Conservation (phyloP, 2,797 vertebrate genomes). For the Tapirus indicus region DNA sequence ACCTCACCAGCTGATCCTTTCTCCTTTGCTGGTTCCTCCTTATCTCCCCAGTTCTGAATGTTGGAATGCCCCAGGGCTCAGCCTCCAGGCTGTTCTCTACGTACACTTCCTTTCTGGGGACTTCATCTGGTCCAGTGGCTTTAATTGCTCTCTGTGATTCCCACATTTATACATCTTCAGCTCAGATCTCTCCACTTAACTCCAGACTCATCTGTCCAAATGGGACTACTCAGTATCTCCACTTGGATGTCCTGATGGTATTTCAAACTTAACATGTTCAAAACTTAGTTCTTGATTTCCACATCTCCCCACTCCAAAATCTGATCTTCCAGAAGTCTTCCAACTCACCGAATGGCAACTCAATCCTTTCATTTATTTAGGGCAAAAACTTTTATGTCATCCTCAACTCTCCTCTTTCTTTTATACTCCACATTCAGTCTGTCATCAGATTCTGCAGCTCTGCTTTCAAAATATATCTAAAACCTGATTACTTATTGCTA, state of each 20-base stretch:
- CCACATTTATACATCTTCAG: background rate
- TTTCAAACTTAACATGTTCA: constrained; percentile 5
- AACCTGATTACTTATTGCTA: background rate
- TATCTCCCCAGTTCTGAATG: background rate
- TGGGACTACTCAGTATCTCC: background rate
- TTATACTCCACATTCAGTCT: background rate
- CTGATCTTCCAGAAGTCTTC: constrained; percentile 2
- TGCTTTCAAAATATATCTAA: constrained; percentile 36
- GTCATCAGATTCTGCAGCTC: background rate
- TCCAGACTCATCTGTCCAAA: background rate
- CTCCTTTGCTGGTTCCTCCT: background rate
- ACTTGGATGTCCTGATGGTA: background rate
- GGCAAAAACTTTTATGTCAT: background rate
- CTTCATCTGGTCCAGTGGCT: background rate
- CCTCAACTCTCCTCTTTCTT: background rate
- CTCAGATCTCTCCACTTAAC: background rate
- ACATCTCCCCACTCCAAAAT: background rate
- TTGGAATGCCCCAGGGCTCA: background rate
- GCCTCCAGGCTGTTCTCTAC: background rate
- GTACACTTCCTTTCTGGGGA: background rate
- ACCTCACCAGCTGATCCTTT: background rate
- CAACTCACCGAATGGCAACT: background rate
- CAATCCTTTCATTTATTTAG: background rate
- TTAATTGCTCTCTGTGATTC: background rate
- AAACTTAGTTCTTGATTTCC: constrained; percentile 42